A percentile compares a stretch with the other conserved stretches of the same genome.
phyloP scores from a whole-genome alignment of 2,888 invertebrate genomes.

The Monochamus alternatus region DNA sequence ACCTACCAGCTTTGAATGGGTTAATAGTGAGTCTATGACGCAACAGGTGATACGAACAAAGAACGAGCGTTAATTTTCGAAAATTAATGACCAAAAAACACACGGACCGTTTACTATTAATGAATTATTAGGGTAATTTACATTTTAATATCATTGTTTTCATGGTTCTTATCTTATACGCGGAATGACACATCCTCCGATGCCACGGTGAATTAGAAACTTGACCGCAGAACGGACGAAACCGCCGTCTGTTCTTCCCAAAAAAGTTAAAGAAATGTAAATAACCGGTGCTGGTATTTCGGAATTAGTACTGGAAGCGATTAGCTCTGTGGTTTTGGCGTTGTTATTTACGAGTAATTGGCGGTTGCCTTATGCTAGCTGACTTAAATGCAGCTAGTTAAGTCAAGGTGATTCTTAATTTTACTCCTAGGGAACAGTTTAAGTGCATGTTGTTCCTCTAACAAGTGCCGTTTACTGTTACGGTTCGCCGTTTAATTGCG shows the following conservation, averaged over 20 bases:
- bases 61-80: constrained; percentile 18
- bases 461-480: constrained; percentile 13
- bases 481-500: neutral
- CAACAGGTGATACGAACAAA: constrained; percentile 19
- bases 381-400: constrained; percentile 26
- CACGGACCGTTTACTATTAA: constrained; percentile 15
- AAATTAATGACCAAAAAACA: constrained; percentile 20
- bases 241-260: neutral
- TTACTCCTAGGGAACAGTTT: constrained; percentile 13
- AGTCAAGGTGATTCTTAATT: constrained; percentile 26
- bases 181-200: constrained; percentile 34
- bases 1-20: neutral
- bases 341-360: constrained; percentile 36
- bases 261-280: constrained; percentile 36
- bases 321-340: constrained; percentile 50
- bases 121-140: constrained; percentile 24
- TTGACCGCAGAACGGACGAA: constrained; percentile 32
- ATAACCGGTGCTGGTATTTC: constrained; percentile 49
- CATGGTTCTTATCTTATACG: constrained; percentile 33
- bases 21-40: constrained; percentile 16
- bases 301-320: constrained; percentile 50
- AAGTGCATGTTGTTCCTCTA: neutral
- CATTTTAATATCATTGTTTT: constrained; percentile 24
- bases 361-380: constrained; percentile 32
- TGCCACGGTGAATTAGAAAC: constrained; percentile 28